Evolutionary conservation across 2,888 invertebrate species (phyloP), one percentile per base, ranked within the genome.

Genomic region (Xanthorhoe spadicearia): DNA sequence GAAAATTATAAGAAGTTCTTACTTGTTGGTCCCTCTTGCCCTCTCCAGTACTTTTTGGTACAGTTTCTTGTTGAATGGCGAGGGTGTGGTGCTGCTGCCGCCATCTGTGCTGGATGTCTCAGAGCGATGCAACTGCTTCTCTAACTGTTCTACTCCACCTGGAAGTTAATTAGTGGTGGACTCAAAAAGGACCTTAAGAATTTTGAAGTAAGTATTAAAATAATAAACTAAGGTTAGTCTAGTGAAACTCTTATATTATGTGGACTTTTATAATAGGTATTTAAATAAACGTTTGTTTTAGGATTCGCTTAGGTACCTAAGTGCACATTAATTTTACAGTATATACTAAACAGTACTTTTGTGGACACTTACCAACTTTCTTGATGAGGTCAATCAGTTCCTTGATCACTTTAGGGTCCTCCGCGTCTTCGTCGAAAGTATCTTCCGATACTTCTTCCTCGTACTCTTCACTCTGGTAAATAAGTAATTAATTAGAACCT

Each of bases 141-240:
- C 97, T 15, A 98, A 84, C 79, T 97, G 96, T 80, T 97, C 97
- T 0, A 98, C 95, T 15, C 98, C 97, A 72, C 96, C 96, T 96
- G 75, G 13, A 52, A 1, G 43, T 38, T 43, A 43, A n/a, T n/a
- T n/a, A n/a, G n/a, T n/a, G n/a, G n/a, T n/a, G n/a, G n/a, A n/a
- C n/a, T n/a, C n/a, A n/a, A n/a, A n/a, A n/a, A n/a, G n/a, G n/a
- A n/a, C n/a, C n/a, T n/a, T n/a, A n/a, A n/a, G n/a, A n/a, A n/a
- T n/a, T n/a, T n/a, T n/a, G n/a, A n/a, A n/a, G n/a, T n/a, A n/a
- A n/a, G n/a, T n/a, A n/a, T n/a, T n/a, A n/a, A n/a, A n/a, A n/a
- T n/a, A n/a, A n/a, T n/a, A n/a, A n/a, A n/a, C n/a, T n/a, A n/a
- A n/a, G n/a, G n/a, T n/a, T n/a, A n/a, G n/a, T n/a, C n/a, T n/a